Evolutionary conservation across 2,113 vertebrate genomes (phyloP), one percentile per base, ranked within the genome.

Genomic region (Promerops cafer): DNA sequence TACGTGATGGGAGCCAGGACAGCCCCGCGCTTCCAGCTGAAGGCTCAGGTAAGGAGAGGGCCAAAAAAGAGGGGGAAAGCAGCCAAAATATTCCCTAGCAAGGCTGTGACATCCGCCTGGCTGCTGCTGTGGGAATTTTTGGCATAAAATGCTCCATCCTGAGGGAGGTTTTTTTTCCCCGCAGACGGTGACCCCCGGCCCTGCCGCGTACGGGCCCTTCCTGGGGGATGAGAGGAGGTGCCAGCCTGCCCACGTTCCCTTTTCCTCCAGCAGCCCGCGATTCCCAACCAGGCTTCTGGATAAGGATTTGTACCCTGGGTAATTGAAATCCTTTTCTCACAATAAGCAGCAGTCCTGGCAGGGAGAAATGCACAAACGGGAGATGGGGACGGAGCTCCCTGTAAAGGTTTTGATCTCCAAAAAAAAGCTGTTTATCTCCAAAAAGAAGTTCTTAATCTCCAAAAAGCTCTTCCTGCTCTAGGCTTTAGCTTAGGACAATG

Each of bases 1-100:
- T 99, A 99, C 7, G 33, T 80, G n/a, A 33, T 99, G 56, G 98
- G 98, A 93, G 98, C 98, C 6, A 98, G 99, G 84, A 99, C 98
- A 16, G 82, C 97, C 7, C 40, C 52, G 3, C 98, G 98, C 40
- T 63, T 87, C 65, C 57, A 13, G 65, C 2, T 0, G 19, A 24
- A 2, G 3, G 4, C 11, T 8, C 8, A 4, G 65, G 84, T 87
- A 7, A 78, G 64, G 39, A 53, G 3, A 52, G 1, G 2, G 2
- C 14, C 14, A 5, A n/a, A 80, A 13, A 27, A 12, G 1, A 6
- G 8, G 9, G 8, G 5, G 16, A 70, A 54, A 60, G 22, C 28
- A 64, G 22, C 57, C 35, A 40, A 40, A 60, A 23, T 6, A 10
- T 1, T 19, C 35, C 65, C 65, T 30, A 37, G 56, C n/a, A 10